phyloP scores from a whole-genome alignment of 2,797 vertebrate genomes.

The Lepus townsendii region DNA sequence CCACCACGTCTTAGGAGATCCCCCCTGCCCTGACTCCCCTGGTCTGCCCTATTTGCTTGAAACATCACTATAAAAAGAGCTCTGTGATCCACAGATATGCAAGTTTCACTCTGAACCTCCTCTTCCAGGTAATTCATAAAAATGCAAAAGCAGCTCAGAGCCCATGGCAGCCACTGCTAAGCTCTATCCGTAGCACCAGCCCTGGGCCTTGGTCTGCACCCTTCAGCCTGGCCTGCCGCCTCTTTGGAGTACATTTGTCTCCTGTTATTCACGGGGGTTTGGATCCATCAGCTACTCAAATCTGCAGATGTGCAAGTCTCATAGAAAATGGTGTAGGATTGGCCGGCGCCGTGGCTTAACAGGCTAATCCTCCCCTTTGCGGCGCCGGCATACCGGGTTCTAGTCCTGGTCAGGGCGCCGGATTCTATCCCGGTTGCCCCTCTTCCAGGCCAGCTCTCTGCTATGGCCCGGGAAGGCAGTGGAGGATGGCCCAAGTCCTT shows the following conservation, averaged over 20 bases:
- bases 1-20: background rate
- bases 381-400: too few species aligned
- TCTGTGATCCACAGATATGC: background rate
- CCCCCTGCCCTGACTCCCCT: background rate
- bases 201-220: background rate
- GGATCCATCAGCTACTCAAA: too few species aligned
- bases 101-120: conserved; percentile 18
- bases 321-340: too few species aligned
- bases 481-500: too few species aligned
- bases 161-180: background rate
- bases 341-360: too few species aligned
- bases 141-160: background rate
- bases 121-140: conserved; percentile 37
- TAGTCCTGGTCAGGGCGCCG: too few species aligned
- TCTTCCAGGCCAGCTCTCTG: too few species aligned
- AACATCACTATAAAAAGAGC: background rate
- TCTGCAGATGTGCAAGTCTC: too few species aligned
- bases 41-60: background rate
- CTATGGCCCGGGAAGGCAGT: too few species aligned
- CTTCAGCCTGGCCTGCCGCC: background rate
- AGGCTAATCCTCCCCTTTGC: too few species aligned
- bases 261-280: too few species aligned
- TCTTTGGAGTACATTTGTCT: background rate
- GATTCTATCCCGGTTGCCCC: too few species aligned
- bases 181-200: background rate